These are phyloP conservation scores for Rallus crepitans DNA, from an alignment of 2,797 vertebrate species.

Conservation along the genomic window DNA sequence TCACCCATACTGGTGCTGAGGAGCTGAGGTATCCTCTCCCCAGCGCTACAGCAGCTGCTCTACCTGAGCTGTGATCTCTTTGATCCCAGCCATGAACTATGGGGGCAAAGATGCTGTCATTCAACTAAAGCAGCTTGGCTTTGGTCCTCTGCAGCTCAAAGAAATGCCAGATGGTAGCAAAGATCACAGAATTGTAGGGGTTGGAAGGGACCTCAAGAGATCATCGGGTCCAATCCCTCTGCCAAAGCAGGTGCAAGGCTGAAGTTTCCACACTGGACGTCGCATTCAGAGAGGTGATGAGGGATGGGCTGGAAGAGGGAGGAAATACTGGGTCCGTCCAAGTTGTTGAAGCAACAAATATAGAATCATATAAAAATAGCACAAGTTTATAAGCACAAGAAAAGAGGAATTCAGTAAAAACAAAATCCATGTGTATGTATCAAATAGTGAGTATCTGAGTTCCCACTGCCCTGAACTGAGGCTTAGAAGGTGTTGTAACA, in stretches of 20 bases:
- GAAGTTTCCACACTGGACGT: not conserved
- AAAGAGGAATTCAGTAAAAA: not conserved
- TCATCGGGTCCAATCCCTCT: too few species aligned
- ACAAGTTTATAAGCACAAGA: not conserved
- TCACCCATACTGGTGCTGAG: not conserved
- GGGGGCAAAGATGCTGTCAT: not conserved
- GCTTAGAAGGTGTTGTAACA: slow-evolving; percentile 47
- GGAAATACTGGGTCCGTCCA: not conserved
- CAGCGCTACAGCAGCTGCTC: not conserved
- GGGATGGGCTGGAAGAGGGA: not conserved
- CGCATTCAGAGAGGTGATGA: not conserved
- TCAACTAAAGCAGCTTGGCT: not conserved
- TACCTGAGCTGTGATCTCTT: not conserved
- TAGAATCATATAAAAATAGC: not conserved
- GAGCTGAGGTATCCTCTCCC: not conserved
- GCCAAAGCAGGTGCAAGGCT: not conserved
- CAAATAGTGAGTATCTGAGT: not conserved
- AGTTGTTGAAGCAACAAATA: not conserved
- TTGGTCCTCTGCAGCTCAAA: not conserved
- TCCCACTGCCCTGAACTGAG: not conserved
- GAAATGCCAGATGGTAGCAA: not conserved
- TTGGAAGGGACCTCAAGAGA: too few species aligned
- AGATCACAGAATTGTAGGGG: not conserved
- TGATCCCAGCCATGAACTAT: not conserved
- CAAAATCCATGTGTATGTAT: not conserved